Base-by-base conservation (phyloP, 2,888 invertebrate genomes). In the Sinelater perroti region DNA sequence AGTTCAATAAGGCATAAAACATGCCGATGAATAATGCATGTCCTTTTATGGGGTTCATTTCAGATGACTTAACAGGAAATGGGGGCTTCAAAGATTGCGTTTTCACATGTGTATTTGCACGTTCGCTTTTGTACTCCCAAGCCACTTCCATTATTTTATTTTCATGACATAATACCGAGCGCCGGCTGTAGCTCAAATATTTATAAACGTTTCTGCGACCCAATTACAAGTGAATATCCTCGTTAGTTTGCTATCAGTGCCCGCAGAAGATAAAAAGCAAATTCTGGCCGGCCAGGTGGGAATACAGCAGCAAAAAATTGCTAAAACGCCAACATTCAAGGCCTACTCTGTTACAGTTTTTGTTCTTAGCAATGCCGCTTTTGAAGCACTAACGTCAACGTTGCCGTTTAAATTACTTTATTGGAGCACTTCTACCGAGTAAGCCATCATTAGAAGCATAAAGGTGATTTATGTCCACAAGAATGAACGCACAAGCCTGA, bases 41-140 rank as follows among this genome's bases (percentile, higher is more conserved):
- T 49, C 47, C 42, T 54, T 58, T 58, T 54, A 58, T 49, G 49
- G 54, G 54, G 58, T 53, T 54, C 49, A 58, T 58, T 58, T 58
- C 58, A 44, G 58, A 58, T 54, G 58, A 53, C 53, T 54, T 58
- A 58, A 58, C 58, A 58, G 58, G 53, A 58, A 58, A 58, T 58
- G 42, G 58, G 38, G 49, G 49, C 49, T 54, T 47, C 47, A 58
- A 57, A 58, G 53, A 57, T 52, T 57, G 52, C 47, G 47, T 57
- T 52, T 57, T 52, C 56, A 50, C 47, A 56, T 56, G 50, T 49
- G 56, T 40, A 56, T 49, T 44, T 54, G 38, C 54, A 36, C 46
- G 30, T 54, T 36, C 33, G 28, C 26, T 53, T 52, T 53, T 45
- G 53, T 53, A 50, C 50, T 49, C 14, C n/a, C 30, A 14, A 28